Evolutionary conservation across 2,797 vertebrate species (phyloP).

Genomic region (Chromis chromis): DNA sequence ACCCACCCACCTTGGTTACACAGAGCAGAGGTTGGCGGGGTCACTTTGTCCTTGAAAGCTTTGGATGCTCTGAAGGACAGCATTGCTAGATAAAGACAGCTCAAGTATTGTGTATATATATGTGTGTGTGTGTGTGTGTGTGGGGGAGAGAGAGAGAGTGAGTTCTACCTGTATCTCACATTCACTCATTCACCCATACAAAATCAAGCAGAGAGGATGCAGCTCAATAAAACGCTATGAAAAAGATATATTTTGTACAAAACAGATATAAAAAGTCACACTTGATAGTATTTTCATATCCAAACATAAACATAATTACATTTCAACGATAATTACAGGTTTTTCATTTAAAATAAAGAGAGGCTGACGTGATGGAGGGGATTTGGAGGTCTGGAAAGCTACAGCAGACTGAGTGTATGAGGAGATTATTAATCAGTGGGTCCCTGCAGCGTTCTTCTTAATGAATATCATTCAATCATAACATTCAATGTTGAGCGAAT

Average conservation of each 20-base stretch:
- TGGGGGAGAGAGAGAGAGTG: not conserved
- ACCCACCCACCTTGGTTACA: slow-evolving; percentile 48
- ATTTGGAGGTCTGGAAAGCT: slow-evolving; percentile 27
- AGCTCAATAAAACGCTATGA: slow-evolving; percentile 33
- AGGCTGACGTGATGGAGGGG: slow-evolving; percentile 14
- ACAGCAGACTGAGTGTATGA: slow-evolving; percentile 48
- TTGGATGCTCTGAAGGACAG: slow-evolving; percentile 74
- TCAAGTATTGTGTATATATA: slow-evolving; percentile 6
- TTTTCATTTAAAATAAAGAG: slow-evolving; percentile 13
- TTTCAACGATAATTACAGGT: slow-evolving; percentile 32
- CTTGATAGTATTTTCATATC: slow-evolving; percentile 17
- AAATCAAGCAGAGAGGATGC: slow-evolving; percentile 24
- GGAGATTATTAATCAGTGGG: slow-evolving; percentile 61
- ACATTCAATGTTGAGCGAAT: slow-evolving; percentile 40
- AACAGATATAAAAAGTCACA: slow-evolving; percentile 15
- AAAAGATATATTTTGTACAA: slow-evolving; percentile 27
- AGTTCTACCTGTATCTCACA: not conserved
- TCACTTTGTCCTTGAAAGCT: slow-evolving; percentile 81
- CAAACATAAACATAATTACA: slow-evolving; percentile 28
- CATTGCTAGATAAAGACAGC: slow-evolving; percentile 53
- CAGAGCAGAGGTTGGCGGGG: slow-evolving; percentile 65
- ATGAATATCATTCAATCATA: slow-evolving; percentile 60
- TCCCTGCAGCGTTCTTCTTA: slow-evolving; percentile 45
- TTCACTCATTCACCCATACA: not conserved
- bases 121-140: slow-evolving; percentile 4